A percentile compares a stretch with the other conserved stretches of the same genome.
These are phyloP conservation scores for Paragorgia papillata DNA, from an alignment of 92 coral and sea anemone species.

Conservation along the genomic window DNA sequence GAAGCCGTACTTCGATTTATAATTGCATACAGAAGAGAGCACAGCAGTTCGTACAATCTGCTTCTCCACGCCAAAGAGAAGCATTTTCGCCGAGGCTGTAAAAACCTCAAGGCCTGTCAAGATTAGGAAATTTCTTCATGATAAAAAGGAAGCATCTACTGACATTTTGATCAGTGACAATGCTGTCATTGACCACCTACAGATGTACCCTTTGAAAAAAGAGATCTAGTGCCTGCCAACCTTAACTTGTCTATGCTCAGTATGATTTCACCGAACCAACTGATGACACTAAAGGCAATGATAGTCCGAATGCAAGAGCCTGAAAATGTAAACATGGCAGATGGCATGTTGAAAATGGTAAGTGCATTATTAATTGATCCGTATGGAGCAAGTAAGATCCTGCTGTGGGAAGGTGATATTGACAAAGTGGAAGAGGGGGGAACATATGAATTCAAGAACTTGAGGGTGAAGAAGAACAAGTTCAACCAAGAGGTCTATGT, in stretches of 20 bases:
- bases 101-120: no score
- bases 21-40: constrained; percentile 9
- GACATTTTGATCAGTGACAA: constrained; percentile 27
- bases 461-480: constrained; percentile 34
- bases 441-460: constrained; percentile 21
- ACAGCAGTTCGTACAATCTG: constrained; percentile 37
- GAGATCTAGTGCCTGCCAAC: constrained; percentile 18
- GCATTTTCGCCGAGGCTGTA: constrained; percentile 13
- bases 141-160: constrained; percentile 19
- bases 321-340: constrained; percentile 5
- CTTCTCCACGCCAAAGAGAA: constrained; percentile 45
- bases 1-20: constrained; percentile 40
- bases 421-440: no score
- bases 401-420: no score
- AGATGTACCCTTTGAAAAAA: constrained; percentile 32
- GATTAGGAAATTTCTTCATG: constrained; percentile 18
- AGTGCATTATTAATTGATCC: constrained; percentile 15
- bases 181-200: background rate
- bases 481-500: constrained; percentile 34
- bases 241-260: constrained; percentile 21
- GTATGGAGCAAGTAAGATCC: constrained; percentile 11
- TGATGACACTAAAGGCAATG: constrained; percentile 29
- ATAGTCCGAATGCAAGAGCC: constrained; percentile 4
- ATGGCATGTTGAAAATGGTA: background rate
- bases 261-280: constrained; percentile 29